Evolutionary conservation across 2,888 invertebrate species (phyloP).

Genomic region (Drosophila tanythrix): DNA sequence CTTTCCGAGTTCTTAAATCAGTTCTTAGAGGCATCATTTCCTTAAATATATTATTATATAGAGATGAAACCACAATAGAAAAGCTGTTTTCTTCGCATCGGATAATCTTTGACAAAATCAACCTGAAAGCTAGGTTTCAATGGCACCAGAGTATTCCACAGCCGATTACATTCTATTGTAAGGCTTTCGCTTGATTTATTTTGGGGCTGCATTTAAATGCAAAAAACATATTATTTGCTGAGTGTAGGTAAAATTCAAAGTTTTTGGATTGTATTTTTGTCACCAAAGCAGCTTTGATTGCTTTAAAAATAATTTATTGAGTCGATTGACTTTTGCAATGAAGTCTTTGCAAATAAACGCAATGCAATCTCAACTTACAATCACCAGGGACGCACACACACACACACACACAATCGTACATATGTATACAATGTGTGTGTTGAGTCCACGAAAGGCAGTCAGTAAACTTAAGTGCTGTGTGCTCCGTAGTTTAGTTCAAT

Average conservation of each 20-base stretch:
- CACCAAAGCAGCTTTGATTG: constrained; percentile 73
- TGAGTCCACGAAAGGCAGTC: constrained; percentile 60
- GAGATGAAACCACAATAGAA: background rate
- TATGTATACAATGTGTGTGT: constrained; percentile 36
- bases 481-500: constrained; percentile 66
- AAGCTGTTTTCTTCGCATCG: background rate
- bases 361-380: constrained; percentile 73
- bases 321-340: constrained; percentile 79
- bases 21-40: background rate
- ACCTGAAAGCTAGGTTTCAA: background rate
- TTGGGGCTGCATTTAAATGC: background rate
- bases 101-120: background rate
- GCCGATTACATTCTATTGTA: background rate
- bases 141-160: background rate
- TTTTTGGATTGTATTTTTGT: constrained; percentile 70
- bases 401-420: constrained; percentile 26
- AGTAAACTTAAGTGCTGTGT: constrained; percentile 59
- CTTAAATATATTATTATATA: background rate
- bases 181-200: background rate
- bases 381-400: constrained; percentile 45
- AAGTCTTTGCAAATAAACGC: constrained; percentile 77
- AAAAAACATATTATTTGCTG: background rate
- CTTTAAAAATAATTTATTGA: constrained; percentile 82
- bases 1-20: too few relatives aligned
- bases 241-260: constrained; percentile 29